A percentile compares a stretch with the other conserved stretches of the same genome.
These are phyloP conservation scores for Seriola rivoliana DNA, from an alignment of 2,113 vertebrate species.

Conservation along the genomic window DNA sequence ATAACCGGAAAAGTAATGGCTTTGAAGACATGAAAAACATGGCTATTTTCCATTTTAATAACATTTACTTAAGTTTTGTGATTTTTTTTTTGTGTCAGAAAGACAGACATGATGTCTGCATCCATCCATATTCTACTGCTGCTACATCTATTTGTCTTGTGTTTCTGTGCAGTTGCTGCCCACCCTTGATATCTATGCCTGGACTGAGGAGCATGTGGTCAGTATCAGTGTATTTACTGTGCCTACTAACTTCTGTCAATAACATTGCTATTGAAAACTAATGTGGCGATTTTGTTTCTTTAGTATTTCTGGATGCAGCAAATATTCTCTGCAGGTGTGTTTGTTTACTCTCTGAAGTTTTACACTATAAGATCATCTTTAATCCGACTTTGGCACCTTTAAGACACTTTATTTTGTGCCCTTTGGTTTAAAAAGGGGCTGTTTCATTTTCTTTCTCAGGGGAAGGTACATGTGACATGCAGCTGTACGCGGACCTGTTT, in stretches of 20 bases:
- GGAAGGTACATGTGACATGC: conserved; percentile 88
- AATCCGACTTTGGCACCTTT: neutral
- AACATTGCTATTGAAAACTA: neutral
- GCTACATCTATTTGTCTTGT: conserved; percentile 70
- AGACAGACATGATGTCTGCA: conserved; percentile 19
- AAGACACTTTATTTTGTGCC: neutral
- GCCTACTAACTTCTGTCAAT: neutral
- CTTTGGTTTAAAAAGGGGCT: neutral
- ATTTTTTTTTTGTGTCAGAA: conserved; percentile 43
- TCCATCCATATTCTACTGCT: conserved; percentile 14
- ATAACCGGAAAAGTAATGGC: conserved; percentile 62
- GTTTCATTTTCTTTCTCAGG: conserved; percentile 76
- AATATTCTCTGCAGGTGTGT: conserved; percentile 92
- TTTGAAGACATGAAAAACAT: conserved; percentile 46
- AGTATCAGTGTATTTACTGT: conserved; percentile 74
- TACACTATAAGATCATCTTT: neutral
- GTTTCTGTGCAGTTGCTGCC: conserved; percentile 92
- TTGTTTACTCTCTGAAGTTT: conserved; percentile 19
- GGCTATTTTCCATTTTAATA: conserved; percentile 61
- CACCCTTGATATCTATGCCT: conserved; percentile 93
- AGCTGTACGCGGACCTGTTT: conserved; percentile 91
- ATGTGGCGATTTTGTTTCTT: conserved; percentile 25
- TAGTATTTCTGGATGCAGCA: conserved; percentile 98
- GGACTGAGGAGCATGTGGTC: conserved; percentile 98
- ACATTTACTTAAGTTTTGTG: conserved; percentile 54